These are phyloP conservation scores for Siniperca chuatsi DNA, from an alignment of 2,113 vertebrate species.

Conservation along the genomic window DNA sequence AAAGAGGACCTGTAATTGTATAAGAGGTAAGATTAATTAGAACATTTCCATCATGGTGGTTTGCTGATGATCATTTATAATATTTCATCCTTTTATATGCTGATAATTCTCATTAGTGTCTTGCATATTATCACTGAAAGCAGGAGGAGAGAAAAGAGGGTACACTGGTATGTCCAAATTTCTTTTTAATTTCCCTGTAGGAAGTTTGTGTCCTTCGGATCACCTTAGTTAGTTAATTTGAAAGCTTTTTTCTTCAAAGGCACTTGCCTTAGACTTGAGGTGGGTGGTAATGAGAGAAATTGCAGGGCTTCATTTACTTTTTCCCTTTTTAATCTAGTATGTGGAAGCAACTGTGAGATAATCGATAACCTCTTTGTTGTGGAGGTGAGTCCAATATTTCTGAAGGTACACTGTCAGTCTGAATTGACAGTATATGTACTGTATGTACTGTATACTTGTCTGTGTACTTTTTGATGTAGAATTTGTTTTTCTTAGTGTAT, in stretches of 20 bases:
- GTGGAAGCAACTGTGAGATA: constrained; percentile 55
- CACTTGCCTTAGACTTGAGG: constrained; percentile 42
- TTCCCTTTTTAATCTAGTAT: constrained; percentile 46
- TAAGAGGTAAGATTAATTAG: not conserved
- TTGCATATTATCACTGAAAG: constrained; percentile 24
- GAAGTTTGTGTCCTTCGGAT: constrained; percentile 59
- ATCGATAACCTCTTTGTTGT: constrained; percentile 67
- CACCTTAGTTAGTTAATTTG: constrained; percentile 60
- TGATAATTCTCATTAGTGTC: constrained; percentile 6
- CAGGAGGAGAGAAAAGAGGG: constrained; percentile 11
- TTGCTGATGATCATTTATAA: not conserved
- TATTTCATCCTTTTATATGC: not conserved
- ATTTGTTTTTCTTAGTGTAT: not conserved
- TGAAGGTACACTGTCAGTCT: not conserved
- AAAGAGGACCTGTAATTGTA: not conserved
- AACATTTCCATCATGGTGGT: not conserved
- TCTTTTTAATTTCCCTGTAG: constrained; percentile 40
- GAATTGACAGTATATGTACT: not conserved
- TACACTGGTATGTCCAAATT: not conserved
- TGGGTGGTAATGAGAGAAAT: constrained; percentile 67
- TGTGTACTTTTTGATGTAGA: not conserved
- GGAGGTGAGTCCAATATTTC: constrained; percentile 41
- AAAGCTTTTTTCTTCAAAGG: constrained; percentile 61
- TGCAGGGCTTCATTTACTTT: constrained; percentile 55
- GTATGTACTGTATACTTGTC: not conserved